A percentile compares a stretch with the other conserved stretches of the same genome.
Evolutionary conservation across 2,113 vertebrate genomes (phyloP).

Genomic region (Cervus canadensis): DNA sequence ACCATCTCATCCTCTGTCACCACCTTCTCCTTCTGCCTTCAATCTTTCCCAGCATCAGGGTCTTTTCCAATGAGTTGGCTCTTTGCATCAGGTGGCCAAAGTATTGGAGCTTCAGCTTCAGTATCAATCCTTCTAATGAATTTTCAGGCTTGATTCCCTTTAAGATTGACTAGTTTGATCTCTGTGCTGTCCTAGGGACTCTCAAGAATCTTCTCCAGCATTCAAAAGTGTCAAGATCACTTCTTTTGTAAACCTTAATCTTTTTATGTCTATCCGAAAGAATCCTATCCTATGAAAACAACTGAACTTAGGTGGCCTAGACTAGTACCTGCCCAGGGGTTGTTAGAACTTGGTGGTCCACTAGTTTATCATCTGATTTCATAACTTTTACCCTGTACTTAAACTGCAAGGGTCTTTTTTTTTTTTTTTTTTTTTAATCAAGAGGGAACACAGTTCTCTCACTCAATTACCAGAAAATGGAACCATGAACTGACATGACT

Average conservation of each 20-base stretch:
- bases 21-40: neutral
- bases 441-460: neutral
- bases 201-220: neutral
- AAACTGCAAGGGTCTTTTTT: neutral
- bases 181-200: neutral
- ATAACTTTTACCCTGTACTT: neutral
- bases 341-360: neutral
- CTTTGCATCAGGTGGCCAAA: accelerated
- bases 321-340: neutral
- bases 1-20: neutral
- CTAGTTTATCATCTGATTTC: neutral
- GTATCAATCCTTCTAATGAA: neutral
- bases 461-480: neutral
- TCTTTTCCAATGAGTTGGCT: neutral
- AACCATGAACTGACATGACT: neutral
- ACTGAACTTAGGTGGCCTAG: too few species aligned
- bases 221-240: neutral
- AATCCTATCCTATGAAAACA: neutral
- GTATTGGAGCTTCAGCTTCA: neutral
- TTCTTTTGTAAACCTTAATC: neutral
- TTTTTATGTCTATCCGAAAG: neutral
- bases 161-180: neutral
- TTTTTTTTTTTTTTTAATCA: neutral
- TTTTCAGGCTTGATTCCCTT: neutral
- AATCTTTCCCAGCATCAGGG: neutral